Base-by-base conservation (phyloP, 2,888 invertebrate species). In the Idaea dimidiata region DNA sequence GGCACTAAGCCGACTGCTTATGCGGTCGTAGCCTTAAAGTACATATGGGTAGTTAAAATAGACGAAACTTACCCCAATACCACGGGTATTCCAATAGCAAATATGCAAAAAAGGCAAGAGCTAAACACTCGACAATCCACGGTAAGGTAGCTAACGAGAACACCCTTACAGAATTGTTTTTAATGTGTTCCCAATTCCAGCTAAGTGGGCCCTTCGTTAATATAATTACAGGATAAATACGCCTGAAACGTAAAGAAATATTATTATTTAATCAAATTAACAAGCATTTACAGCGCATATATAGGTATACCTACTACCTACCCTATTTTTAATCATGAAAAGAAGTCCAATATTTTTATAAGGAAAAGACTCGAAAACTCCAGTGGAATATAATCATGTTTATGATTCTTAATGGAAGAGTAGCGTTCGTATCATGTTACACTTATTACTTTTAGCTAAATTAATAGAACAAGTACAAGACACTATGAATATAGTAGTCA, bases 121-220 rank as follows among this genome's bases (percentile, higher is more conserved):
- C 84, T 73, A 91, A 83, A 82, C 92, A 92, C 79, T 92, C 92
- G 60, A 89, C 84, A 67, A 84, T 81, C 92, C 92, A 92, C 56
- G 92, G 92, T 65, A 92, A 75, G 63, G 89, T 91, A 66, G 92
- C 92, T 84, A 92, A 79, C 69, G 92, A 86, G 79, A 92, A 91
- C 80, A 92, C 92, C 85, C 87, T 89, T 72, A 87, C 75, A 24
- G 88, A 78, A 83, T 91, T 90, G 75, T 84, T 84, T 84, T 85
- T 88, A 79, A 92, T 92, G 73, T 91, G 90, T 69, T 88, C 86
- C 92, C 92, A 92, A 80, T 90, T 87, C 92, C 92, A 92, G 68
- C 84, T 81, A 65, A 92, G 83, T 33, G 92, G 91, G 53, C 92
- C 92, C 73, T 87, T 91, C 66, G 92, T 91, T 77, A 92, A 78